Evolutionary conservation across 1,140 invertebrate species (phyloP).

Genomic region (Zaprionus taronus): DNA sequence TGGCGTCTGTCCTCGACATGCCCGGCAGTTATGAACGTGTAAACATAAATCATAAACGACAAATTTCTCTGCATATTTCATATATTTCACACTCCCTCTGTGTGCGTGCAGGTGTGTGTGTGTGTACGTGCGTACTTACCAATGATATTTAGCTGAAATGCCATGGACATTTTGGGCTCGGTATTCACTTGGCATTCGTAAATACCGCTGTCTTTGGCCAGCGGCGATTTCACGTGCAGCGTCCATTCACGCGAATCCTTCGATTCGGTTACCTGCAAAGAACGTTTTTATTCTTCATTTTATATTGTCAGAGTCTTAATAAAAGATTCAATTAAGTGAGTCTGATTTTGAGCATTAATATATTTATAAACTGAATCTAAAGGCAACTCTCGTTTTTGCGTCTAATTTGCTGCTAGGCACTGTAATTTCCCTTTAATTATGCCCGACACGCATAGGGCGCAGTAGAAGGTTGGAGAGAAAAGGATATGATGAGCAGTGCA

Average conservation of each 20-base stretch:
- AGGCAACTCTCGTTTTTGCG: too few species aligned
- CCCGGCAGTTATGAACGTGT: constrained; percentile 17
- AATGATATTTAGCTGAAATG: constrained; percentile 93
- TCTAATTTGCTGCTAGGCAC: too few species aligned
- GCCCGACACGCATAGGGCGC: too few species aligned
- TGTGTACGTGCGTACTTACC: constrained; percentile 87
- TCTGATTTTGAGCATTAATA: too few species aligned
- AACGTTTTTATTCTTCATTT: background rate
- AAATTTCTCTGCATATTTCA: constrained; percentile 23
- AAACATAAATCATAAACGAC: constrained; percentile 40
- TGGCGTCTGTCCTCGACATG: background rate
- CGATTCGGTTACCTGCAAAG: constrained; percentile 91
- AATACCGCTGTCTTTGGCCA: constrained; percentile 92
- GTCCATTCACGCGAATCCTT: constrained; percentile 97
- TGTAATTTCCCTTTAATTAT: background rate
- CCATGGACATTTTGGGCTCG: constrained; percentile 95
- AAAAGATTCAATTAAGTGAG: background rate
- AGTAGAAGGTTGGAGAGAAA: too few species aligned
- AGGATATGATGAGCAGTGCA: too few species aligned
- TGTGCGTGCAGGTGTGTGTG: background rate
- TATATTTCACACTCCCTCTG: constrained; percentile 7
- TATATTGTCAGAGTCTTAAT: background rate
- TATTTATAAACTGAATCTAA: too few species aligned
- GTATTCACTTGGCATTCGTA: constrained; percentile 97
- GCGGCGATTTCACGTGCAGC: constrained; percentile 94